Evolutionary conservation across 2,888 invertebrate genomes (phyloP), one percentile per base, ranked within the genome.

Genomic region (Adineta ricciae): DNA sequence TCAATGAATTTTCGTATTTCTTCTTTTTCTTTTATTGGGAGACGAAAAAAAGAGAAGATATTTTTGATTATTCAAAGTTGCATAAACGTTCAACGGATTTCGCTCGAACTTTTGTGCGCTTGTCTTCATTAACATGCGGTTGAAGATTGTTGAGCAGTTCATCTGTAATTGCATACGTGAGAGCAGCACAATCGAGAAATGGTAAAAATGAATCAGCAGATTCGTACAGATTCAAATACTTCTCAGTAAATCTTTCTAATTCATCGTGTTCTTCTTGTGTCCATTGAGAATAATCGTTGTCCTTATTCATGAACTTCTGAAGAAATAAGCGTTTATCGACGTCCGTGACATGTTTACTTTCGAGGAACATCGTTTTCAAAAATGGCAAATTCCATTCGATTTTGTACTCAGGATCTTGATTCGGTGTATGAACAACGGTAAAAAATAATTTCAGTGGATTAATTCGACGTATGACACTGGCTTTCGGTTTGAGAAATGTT

Each of bases 361-460:
- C 73, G 0, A 41, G 41, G 7, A 78, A 38, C 41, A 78, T 78
- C 0, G 73, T 78, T 78, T 78, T 78, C 7, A 78, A 78, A 32
- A 78, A 8, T 24, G 36, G 9, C 9, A 78, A 78, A 78, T 78
- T 78, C 73, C 73, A 78, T 78, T 78, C 73, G 24, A 78, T 8
- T 78, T 38, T 24, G 41, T 78, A 78, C 11, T 78, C 38, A 8
- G 36, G 36, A 78, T 0, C 24, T 19, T 41, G 21, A 24, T 19
- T 41, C 32, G 64, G 64, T 78, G 73, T 24, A 41, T 78, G 14
- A 41, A 24, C 73, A 8, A 78, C 73, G 24, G 41, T 41, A 41
- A 78, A 78, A 4, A 78, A 21, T 78, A 78, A 78, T 78, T 78
- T 78, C 9, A 78, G 21, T 78, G 73, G 73, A 78, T 78, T 78